These are phyloP conservation scores for Ericerus pela DNA, from an alignment of 1,140 invertebrate species.

Conservation along the genomic window DNA sequence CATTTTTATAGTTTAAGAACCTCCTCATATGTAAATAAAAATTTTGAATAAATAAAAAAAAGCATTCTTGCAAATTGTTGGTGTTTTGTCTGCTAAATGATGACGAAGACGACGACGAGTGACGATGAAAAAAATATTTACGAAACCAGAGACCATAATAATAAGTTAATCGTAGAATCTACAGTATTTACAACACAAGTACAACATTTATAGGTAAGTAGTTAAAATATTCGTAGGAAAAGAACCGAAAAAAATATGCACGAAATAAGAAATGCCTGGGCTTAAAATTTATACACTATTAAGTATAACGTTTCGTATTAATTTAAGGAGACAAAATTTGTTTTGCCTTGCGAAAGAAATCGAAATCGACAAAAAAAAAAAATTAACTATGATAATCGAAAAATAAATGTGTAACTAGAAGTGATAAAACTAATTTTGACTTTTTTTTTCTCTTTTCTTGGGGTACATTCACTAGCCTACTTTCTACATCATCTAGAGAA, in stretches of 20 bases:
- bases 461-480: too few relatives aligned
- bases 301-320: neutral
- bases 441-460: too few relatives aligned
- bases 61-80: slow-evolving; percentile 4
- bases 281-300: slow-evolving; percentile 11
- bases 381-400: neutral
- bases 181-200: slow-evolving; percentile 6
- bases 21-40: too few relatives aligned
- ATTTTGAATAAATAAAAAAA: too few relatives aligned
- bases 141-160: too few relatives aligned
- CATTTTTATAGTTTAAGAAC: too few relatives aligned
- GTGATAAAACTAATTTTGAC: neutral
- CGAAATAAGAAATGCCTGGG: slow-evolving; percentile 8
- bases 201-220: slow-evolving; percentile 4
- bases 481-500: too few relatives aligned
- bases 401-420: neutral
- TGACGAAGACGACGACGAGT: too few relatives aligned
- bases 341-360: too few relatives aligned
- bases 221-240: slow-evolving; percentile 7
- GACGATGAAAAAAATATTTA: too few relatives aligned
- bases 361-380: too few relatives aligned
- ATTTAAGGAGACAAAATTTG: neutral
- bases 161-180: too few relatives aligned
- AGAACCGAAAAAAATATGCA: neutral
- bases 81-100: slow-evolving; percentile 5